phyloP scores from a whole-genome alignment of 1,140 invertebrate genomes.

The Amyelois transitella region DNA sequence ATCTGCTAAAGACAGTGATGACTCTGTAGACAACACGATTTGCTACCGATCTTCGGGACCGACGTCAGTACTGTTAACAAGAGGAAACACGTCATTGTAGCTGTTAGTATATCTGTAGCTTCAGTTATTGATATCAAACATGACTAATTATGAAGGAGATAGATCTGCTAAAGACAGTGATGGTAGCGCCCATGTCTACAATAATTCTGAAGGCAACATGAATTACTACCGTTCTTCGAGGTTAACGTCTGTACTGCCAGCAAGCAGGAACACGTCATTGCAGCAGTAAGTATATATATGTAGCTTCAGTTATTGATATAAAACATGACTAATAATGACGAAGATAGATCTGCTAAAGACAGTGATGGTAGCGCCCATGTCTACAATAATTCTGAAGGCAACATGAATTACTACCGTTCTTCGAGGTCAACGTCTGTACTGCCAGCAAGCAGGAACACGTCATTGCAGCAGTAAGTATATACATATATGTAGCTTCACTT shows the following conservation, averaged over 20 bases:
- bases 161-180: no score
- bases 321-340: no score
- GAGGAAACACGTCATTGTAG: constrained; percentile 89
- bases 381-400: no score
- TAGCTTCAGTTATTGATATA: no score
- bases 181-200: no score
- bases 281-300: constrained; percentile 81
- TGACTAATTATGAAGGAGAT: no score
- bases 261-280: constrained; percentile 89
- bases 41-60: constrained; percentile 86
- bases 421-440: constrained; percentile 88
- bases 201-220: no score
- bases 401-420: constrained; percentile 80
- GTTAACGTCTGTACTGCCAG: constrained; percentile 90
- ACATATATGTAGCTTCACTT: no score
- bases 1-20: no score
- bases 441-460: constrained; percentile 91
- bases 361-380: no score
- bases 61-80: constrained; percentile 90
- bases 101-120: constrained; percentile 79
- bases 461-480: constrained; percentile 83
- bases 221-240: constrained; percentile 84
- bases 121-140: no score
- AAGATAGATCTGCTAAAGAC: no score
- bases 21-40: constrained; percentile 62